Conservation (phyloP, 2,113 vertebrate genomes). For the Danio rerio region DNA sequence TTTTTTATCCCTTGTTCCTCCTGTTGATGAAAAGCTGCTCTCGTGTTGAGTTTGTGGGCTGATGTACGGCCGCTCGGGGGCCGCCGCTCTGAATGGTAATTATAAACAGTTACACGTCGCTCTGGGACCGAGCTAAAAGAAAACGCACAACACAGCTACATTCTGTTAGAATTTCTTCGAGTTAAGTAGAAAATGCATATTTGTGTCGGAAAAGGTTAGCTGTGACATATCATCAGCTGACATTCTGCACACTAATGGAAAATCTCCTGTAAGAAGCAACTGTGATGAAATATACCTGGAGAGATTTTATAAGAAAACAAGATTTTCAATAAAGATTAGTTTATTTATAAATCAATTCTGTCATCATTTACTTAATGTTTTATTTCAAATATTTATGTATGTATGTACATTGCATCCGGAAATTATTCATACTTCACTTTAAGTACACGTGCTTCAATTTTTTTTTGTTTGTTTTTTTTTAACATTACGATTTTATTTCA, state of each 20-base stretch:
- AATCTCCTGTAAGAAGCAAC: not conserved
- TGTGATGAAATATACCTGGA: not conserved
- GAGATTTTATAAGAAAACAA: not conserved
- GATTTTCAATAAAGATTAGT: not conserved
- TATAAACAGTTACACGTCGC: slow-evolving; percentile 38
- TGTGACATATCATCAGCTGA: not conserved
- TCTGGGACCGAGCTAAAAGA: not conserved
- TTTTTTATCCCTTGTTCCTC: slow-evolving; percentile 14
- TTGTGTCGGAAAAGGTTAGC: not conserved
- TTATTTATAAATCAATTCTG: not conserved
- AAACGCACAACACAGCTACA: not conserved
- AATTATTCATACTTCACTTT: too few relatives aligned
- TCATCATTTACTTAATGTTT: too few relatives aligned
- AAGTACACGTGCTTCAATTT: too few relatives aligned
- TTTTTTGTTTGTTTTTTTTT: too few relatives aligned
- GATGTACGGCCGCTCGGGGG: slow-evolving; percentile 17
- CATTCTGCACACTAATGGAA: not conserved
- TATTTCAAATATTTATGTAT: too few relatives aligned
- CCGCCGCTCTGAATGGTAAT: slow-evolving; percentile 33
- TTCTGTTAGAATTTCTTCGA: not conserved
- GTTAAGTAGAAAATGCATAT: not conserved
- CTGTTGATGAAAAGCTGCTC: slow-evolving; percentile 24
- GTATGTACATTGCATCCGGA: too few relatives aligned
- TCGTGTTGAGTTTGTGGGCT: slow-evolving; percentile 20
- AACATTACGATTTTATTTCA: too few relatives aligned